phyloP scores from a whole-genome alignment of 2,888 invertebrate species.

The Dolichomitus sp. region DNA sequence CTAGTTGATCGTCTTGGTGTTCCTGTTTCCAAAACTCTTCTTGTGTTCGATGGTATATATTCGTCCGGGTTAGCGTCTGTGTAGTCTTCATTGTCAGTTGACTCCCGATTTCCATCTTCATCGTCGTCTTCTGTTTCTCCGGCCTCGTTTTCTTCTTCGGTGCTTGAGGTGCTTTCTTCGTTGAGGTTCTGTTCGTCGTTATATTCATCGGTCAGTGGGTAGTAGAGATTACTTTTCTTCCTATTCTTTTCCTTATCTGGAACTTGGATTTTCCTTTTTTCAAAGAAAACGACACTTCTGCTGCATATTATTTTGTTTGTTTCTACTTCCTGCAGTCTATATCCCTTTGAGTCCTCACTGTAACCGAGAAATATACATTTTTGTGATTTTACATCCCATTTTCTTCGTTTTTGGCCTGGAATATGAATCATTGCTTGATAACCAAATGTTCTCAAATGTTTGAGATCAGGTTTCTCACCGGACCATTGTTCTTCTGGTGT shows the following conservation, averaged over 20 bases:
- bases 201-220: background rate
- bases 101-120: background rate
- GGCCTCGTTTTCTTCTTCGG: background rate
- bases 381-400: conserved; percentile 43
- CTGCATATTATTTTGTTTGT: background rate
- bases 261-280: background rate
- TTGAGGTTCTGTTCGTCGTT: conserved; percentile 24
- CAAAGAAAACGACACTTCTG: background rate
- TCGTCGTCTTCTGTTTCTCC: background rate
- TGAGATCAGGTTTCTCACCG: background rate
- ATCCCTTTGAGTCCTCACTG: conserved; percentile 5
- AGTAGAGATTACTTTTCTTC: background rate
- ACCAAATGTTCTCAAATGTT: background rate
- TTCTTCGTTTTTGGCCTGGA: background rate
- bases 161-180: background rate
- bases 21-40: background rate
- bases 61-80: background rate
- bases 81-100: background rate
- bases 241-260: background rate
- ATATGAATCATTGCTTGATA: background rate
- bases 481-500: conserved; percentile 8
- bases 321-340: background rate
- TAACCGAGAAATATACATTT: conserved; percentile 53
- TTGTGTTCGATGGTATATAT: background rate
- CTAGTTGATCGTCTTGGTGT: background rate